Evolutionary conservation across 2,113 vertebrate genomes (phyloP).

Genomic region (Kryptolebias marmoratus): DNA sequence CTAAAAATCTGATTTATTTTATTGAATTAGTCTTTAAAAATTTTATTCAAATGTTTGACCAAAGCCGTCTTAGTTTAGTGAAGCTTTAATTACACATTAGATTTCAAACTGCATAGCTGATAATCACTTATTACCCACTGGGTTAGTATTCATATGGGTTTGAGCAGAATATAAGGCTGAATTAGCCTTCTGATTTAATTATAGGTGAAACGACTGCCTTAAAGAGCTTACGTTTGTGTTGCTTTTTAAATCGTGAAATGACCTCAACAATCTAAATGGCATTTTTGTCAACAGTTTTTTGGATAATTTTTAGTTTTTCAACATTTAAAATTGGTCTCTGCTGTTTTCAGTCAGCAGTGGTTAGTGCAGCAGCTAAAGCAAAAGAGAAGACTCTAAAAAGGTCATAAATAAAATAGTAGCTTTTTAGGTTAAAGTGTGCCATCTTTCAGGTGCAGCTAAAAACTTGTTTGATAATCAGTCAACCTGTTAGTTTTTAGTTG

Average conservation of each 20-base stretch:
- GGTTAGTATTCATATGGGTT: neutral
- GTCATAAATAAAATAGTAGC: neutral
- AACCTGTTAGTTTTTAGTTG: too few species aligned
- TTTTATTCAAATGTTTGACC: neutral
- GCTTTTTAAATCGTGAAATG: neutral
- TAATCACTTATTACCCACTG: constrained; percentile 22
- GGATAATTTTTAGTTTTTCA: neutral
- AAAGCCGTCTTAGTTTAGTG: constrained; percentile 3
- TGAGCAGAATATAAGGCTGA: constrained; percentile 8
- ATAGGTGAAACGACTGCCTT: neutral
- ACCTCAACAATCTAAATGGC: too few species aligned
- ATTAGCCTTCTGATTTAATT: constrained; percentile 1
- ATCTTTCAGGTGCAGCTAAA: too few species aligned
- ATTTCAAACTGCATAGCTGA: neutral
- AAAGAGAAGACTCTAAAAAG: neutral
- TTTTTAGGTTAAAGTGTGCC: too few species aligned
- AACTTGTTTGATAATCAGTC: too few species aligned
- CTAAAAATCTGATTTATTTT: neutral
- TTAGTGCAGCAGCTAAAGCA: too few species aligned
- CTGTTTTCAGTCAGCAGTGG: too few species aligned
- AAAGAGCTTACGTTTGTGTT: neutral
- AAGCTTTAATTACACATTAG: constrained; percentile 16
- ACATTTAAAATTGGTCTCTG: neutral
- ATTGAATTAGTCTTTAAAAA: neutral
- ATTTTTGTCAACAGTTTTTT: neutral